A percentile compares a stretch with the other conserved stretches of the same genome.
These are phyloP conservation scores for Neodiprion virginianus DNA, from an alignment of 1,140 invertebrate species.

Conservation along the genomic window DNA sequence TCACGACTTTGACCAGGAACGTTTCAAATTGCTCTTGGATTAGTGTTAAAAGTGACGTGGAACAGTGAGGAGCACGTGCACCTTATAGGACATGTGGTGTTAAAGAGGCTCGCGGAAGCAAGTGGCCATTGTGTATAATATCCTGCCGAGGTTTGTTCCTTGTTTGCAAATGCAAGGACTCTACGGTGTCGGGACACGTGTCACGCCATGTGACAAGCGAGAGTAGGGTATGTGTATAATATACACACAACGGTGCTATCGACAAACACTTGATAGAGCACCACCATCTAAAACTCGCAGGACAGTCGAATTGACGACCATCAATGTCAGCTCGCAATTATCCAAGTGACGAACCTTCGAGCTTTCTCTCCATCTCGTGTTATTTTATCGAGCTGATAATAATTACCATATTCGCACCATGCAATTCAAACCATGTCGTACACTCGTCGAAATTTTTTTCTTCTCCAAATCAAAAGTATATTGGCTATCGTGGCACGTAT, in stretches of 20 bases:
- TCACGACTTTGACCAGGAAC: no score
- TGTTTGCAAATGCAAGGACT: conserved; percentile 49
- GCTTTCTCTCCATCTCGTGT: not conserved
- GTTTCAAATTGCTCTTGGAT: no score
- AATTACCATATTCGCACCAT: not conserved
- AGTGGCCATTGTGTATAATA: not conserved
- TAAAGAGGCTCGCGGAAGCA: no score
- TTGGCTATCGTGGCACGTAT: no score
- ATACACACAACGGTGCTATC: conserved; percentile 31
- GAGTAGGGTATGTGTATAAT: not conserved
- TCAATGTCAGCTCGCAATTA: conserved; percentile 11
- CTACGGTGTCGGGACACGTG: conserved; percentile 48
- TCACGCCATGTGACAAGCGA: conserved; percentile 49
- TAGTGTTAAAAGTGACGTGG: no score
- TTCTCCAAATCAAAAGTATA: not conserved
- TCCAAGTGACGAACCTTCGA: no score
- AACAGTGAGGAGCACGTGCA: no score
- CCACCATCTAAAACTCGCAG: conserved; percentile 11
- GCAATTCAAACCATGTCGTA: not conserved
- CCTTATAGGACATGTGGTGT: no score
- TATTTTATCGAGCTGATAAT: not conserved
- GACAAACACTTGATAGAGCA: conserved; percentile 41
- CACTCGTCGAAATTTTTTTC: not conserved
- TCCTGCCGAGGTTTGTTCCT: conserved; percentile 17
- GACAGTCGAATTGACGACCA: conserved; percentile 15